Percentiles rank a stretch among this genome's conserved stretches.
These are phyloP conservation scores for Monoplex corrugatus DNA, from an alignment of 2,888 invertebrate genomes.

Conservation along the genomic window DNA sequence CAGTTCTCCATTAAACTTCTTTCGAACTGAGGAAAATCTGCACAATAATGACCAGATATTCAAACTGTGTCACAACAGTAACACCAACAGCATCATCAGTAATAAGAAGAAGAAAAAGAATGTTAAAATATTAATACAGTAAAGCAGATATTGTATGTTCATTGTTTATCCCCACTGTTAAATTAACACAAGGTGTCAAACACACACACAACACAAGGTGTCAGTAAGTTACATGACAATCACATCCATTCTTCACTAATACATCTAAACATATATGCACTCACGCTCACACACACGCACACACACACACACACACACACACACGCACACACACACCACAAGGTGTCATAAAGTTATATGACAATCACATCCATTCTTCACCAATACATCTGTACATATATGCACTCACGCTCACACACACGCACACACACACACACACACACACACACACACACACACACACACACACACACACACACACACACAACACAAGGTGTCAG, in stretches of 20 bases:
- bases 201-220: no score
- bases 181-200: no score
- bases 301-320: not conserved
- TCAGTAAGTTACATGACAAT: not conserved
- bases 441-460: constrained; percentile 4
- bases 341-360: no score
- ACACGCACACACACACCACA: no score
- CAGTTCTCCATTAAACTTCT: constrained; percentile 94
- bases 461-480: not conserved
- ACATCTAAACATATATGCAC: no score
- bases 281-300: not conserved
- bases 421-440: not conserved
- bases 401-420: not conserved
- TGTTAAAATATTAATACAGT: no score
- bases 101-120: no score
- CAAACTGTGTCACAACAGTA: no score
- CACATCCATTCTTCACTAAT: not conserved
- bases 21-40: constrained; percentile 92
- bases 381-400: not conserved
- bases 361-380: not conserved
- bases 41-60: constrained; percentile 2
- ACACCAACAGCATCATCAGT: no score
- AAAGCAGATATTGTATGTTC: no score
- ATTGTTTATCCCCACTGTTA: no score
- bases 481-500: no score